Base-by-base conservation (phyloP, 2,113 vertebrate genomes). In the Microcebus jonahi region DNA sequence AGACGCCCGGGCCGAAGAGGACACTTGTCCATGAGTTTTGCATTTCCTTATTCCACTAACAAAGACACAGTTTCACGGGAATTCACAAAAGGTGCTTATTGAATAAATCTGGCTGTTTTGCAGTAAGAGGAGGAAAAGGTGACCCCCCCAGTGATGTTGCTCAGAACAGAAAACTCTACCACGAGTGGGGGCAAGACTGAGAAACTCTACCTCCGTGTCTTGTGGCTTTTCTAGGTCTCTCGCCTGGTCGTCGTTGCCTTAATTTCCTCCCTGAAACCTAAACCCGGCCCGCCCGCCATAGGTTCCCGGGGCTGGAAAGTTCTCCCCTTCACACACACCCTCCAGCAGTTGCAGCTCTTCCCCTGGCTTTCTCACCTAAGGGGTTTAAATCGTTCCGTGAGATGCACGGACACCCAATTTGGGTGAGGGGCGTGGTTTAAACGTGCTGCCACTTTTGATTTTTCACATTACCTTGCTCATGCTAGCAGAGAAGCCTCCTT, bases 381-480 rank as follows among this genome's bases (percentile, higher is more conserved):
- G 0, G 94, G 95, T 88, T 98, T 97, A 96, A 98, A 92, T 97
- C 92, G 89, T 61, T 98, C 93, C 96, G 97, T 59, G 83, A 97
- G 97, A 97, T 71, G 45, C 83, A 42, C 36, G 67, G 90, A 97
- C 96, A 97, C 95, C 71, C 83, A 96, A 70, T 98, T 97, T 98
- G 95, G 97, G 96, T 95, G 96, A 98, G 95, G 95, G 92, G 93
- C 97, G 97, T 87, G 80, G 96, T 96, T 98, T 98, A 96, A 98
- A 98, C 92, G 94, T 96, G 80, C 96, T 97, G 98, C 98, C 98
- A 97, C 88, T 96, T 98, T 97, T 97, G 95, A 98, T 98, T 98
- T 98, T 96, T 98, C 97, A 97, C 95, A 98, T 98, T 98, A 97
- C 94, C 95, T 96, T 96, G 95, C 97, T 97, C 96, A 82, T 95